Evolutionary conservation across 2,797 vertebrate genomes (phyloP).

Genomic region (Orestias chungarensis): DNA sequence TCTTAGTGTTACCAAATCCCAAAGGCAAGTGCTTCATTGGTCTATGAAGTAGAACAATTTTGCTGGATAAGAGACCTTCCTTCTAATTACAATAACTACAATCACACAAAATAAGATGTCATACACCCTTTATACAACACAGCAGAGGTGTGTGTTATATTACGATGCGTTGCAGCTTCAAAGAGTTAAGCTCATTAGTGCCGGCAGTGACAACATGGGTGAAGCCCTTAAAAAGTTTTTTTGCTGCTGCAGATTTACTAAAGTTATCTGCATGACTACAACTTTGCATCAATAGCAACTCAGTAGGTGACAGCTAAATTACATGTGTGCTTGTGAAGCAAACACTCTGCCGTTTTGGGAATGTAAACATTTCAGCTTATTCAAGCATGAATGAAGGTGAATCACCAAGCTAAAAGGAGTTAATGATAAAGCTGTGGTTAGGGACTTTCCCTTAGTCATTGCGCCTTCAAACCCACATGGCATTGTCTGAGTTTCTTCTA

Average conservation of each 20-base stretch:
- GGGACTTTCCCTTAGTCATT: conserved; percentile 32
- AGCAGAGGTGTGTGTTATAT: conserved; percentile 10
- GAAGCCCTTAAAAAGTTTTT: conserved; percentile 33
- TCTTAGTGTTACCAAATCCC: conserved; percentile 78
- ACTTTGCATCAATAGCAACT: conserved; percentile 36
- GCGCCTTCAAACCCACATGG: conserved; percentile 27
- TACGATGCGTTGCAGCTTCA: conserved; percentile 10
- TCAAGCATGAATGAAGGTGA: conserved; percentile 36
- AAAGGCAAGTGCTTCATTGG: conserved; percentile 74
- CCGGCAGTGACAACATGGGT: conserved; percentile 23
- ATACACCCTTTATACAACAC: conserved; percentile 10
- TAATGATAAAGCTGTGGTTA: conserved; percentile 32
- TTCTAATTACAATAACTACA: conserved; percentile 81
- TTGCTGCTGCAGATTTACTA: conserved; percentile 21
- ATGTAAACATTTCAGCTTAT: conserved; percentile 18
- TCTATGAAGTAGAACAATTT: conserved; percentile 87
- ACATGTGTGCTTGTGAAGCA: conserved; percentile 25
- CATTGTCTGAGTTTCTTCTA: conserved; percentile 27
- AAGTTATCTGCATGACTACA: conserved; percentile 15
- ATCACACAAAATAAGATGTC: conserved; percentile 36
- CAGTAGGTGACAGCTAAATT: conserved; percentile 33
- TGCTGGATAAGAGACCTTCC: conserved; percentile 80
- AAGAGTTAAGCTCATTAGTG: conserved; percentile 53
- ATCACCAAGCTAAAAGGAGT: conserved; percentile 34
- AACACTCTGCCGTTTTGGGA: conserved; percentile 22